Evolutionary conservation across 2,888 invertebrate genomes (phyloP).

Genomic region (Erebia epiphron): DNA sequence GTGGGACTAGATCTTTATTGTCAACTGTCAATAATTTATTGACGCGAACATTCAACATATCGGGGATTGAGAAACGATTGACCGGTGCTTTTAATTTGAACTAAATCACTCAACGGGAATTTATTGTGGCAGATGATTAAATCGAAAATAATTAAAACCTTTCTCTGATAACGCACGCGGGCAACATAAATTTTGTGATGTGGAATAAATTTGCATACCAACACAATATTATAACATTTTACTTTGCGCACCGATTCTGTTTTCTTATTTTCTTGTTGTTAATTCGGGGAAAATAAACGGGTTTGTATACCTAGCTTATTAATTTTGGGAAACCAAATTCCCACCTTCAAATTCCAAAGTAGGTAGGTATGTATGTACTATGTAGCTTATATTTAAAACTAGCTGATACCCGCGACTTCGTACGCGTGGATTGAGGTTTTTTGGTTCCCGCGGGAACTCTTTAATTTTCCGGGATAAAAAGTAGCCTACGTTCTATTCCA

Average conservation of each 20-base stretch:
- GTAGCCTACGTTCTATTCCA: no score
- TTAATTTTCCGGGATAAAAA: no score
- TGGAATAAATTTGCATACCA: conserved; percentile 13
- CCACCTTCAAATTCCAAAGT: no score
- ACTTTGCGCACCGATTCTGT: neutral
- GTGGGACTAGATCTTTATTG: conserved; percentile 25
- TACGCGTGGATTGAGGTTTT: no score
- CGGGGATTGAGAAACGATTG: conserved; percentile 37
- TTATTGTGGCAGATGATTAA: conserved; percentile 37
- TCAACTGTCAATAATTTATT: conserved; percentile 40
- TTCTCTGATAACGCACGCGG: conserved; percentile 16
- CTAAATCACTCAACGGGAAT: conserved; percentile 32
- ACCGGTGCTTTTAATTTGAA: conserved; percentile 38
- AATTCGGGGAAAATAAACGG: neutral
- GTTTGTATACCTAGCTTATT: neutral
- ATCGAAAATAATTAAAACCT: conserved; percentile 32
- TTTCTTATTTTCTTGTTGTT: neutral
- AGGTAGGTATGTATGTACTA: no score
- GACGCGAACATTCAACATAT: neutral
- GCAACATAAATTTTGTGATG: conserved; percentile 31
- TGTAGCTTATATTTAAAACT: no score
- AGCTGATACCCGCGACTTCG: no score
- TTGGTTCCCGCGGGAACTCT: no score
- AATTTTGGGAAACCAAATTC: no score
- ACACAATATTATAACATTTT: neutral